phyloP scores from a whole-genome alignment of 2,888 invertebrate species.

The Caenorhabditis plicata region DNA sequence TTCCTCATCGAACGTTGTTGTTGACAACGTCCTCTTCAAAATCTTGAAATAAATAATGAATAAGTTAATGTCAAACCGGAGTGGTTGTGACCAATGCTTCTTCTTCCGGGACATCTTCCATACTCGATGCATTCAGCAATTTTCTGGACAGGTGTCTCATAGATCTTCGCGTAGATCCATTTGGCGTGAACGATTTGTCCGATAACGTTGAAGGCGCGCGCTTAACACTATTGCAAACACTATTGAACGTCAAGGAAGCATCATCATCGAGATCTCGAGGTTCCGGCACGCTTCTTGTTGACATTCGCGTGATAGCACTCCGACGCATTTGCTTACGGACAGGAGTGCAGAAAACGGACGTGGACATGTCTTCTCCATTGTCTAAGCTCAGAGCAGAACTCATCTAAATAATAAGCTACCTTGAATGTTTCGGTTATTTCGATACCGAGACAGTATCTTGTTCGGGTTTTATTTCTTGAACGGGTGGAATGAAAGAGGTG shows the following conservation, averaged over 20 bases:
- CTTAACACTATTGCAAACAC: constrained; percentile 21
- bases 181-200: neutral
- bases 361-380: neutral
- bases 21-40: neutral
- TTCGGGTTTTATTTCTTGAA: neutral
- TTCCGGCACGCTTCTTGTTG: constrained; percentile 22
- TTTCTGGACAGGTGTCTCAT: constrained; percentile 12
- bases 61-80: neutral
- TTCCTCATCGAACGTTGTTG: neutral
- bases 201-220: constrained; percentile 12
- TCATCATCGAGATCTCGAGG: neutral
- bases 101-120: constrained; percentile 34
- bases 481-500: constrained; percentile 15
- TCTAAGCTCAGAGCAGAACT: neutral
- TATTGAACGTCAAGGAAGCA: constrained; percentile 9
- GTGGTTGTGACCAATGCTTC: constrained; percentile 4
- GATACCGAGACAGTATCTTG: no score
- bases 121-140: constrained; percentile 7
- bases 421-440: neutral
- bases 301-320: constrained; percentile 6
- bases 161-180: constrained; percentile 11
- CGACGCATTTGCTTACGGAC: constrained; percentile 6
- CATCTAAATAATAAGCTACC: neutral
- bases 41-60: neutral
- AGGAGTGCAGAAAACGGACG: constrained; percentile 21